Conservation (phyloP, 2,888 invertebrate species). For the Zeuzera pyrina region DNA sequence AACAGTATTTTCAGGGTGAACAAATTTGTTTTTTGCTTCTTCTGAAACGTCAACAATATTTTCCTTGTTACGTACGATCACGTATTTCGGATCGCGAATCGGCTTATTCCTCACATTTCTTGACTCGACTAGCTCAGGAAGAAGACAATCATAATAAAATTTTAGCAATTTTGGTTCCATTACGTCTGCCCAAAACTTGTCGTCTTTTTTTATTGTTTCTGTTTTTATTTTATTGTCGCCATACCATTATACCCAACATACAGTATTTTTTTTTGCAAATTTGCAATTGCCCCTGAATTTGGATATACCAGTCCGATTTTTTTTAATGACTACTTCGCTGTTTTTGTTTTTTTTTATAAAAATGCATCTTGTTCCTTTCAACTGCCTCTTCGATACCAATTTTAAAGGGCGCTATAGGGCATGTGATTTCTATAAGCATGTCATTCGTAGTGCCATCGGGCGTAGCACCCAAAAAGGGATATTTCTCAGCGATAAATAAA, state of each 20-base stretch:
- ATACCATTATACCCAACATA: too few species aligned
- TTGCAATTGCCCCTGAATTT: conserved; percentile 5
- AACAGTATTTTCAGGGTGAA: too few species aligned
- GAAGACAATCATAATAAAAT: neutral
- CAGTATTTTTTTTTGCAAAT: conserved; percentile 3
- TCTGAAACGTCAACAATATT: too few species aligned
- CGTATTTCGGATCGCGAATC: neutral
- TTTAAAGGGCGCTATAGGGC: conserved; percentile 6
- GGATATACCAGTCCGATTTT: too few species aligned
- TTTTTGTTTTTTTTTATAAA: conserved; percentile 6
- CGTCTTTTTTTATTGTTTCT: neutral
- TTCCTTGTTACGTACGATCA: too few species aligned
- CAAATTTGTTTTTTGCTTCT: too few species aligned
- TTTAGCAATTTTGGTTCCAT: neutral
- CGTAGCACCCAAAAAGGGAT: conserved; percentile 9
- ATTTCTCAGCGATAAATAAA: conserved; percentile 8
- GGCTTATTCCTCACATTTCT: neutral
- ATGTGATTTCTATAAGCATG: conserved; percentile 9
- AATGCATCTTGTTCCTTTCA: conserved; percentile 6
- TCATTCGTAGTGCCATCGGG: conserved; percentile 8
- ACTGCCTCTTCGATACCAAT: conserved; percentile 7
- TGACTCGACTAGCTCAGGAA: neutral
- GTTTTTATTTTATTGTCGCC: too few species aligned
- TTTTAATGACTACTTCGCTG: conserved; percentile 1
- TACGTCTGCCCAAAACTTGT: neutral